Evolutionary conservation across 2,888 invertebrate species (phyloP), one percentile per base, ranked within the genome.

Genomic region (Trachelus stipa): DNA sequence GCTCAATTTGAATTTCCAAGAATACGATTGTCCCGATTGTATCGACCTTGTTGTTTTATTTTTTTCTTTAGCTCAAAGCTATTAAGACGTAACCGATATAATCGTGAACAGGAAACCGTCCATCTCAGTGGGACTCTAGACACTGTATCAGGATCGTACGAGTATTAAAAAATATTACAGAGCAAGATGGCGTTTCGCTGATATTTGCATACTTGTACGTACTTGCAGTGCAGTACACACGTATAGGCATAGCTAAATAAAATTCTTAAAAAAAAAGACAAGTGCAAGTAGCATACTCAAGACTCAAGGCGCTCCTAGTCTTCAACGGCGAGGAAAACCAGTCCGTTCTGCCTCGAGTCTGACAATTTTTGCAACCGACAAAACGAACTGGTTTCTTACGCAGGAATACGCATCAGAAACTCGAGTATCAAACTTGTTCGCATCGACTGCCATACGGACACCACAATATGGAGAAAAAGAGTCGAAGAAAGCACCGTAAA

Each of bases 321-420:
- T 56, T 56, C 56, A 15, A 15, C 23, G 23, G 9, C 6, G 56
- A 77, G 35, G 34, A 68, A 76, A 77, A 77, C 74, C 74, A 69
- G 69, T 40, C 77, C 40, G 74, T 34, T 56, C 34, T n/a, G 77
- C 69, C 74, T 31, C 9, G 56, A 56, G 56, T 23, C 56, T 56
- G 56, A 56, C 9, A 23, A 56, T 56, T 56, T 56, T 56, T 56
- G 9, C 56, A 56, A 56, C 56, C 56, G 56, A 56, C 56, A 56
- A 56, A 56, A 56, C 23, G 23, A 56, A 56, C 56, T 23, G 56
- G 56, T 56, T 56, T 56, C 23, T 23, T 6, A 56, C 56, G 56
- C 23, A 23, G 23, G 9, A 56, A 9, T 56, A 56, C 56, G 56
- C 56, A 56, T 56, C 56, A 56, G 56, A 56, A 9, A 56, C 56